These are phyloP conservation scores for Zaprionus inermis DNA, from an alignment of 1,140 invertebrate genomes.

Conservation along the genomic window DNA sequence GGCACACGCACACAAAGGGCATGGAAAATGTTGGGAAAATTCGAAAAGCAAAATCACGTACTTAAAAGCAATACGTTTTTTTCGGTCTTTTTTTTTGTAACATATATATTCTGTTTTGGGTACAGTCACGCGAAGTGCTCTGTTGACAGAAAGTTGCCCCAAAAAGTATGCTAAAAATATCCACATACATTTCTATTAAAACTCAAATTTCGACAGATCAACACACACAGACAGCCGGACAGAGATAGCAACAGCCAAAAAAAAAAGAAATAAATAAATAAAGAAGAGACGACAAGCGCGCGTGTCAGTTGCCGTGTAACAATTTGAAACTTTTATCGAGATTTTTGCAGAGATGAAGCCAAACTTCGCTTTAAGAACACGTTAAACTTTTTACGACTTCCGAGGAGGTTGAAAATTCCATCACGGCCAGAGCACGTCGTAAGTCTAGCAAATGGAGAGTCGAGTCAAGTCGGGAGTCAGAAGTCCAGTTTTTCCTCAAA, in stretches of 20 bases:
- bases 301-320: slow-evolving; percentile 77
- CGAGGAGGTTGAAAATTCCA: slow-evolving; percentile 50
- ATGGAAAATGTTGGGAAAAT: slow-evolving; percentile 45
- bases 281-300: slow-evolving; percentile 36
- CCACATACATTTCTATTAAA: slow-evolving; percentile 71
- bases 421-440: not conserved
- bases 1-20: slow-evolving; percentile 1
- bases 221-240: slow-evolving; percentile 51
- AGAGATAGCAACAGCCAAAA: slow-evolving; percentile 3
- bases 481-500: not conserved
- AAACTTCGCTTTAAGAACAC: slow-evolving; percentile 65
- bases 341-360: slow-evolving; percentile 33
- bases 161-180: slow-evolving; percentile 34
- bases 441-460: not conserved
- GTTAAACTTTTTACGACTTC: slow-evolving; percentile 77
- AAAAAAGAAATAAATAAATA: not conserved
- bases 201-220: slow-evolving; percentile 80
- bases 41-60: slow-evolving; percentile 75
- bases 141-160: slow-evolving; percentile 40
- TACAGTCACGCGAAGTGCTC: slow-evolving; percentile 36
- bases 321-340: slow-evolving; percentile 77
- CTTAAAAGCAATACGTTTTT: slow-evolving; percentile 80
- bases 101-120: too few relatives aligned
- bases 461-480: not conserved
- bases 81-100: not conserved